Evolutionary conservation across 1,140 invertebrate species (phyloP).

Genomic region (Campoletis sonorensis): DNA sequence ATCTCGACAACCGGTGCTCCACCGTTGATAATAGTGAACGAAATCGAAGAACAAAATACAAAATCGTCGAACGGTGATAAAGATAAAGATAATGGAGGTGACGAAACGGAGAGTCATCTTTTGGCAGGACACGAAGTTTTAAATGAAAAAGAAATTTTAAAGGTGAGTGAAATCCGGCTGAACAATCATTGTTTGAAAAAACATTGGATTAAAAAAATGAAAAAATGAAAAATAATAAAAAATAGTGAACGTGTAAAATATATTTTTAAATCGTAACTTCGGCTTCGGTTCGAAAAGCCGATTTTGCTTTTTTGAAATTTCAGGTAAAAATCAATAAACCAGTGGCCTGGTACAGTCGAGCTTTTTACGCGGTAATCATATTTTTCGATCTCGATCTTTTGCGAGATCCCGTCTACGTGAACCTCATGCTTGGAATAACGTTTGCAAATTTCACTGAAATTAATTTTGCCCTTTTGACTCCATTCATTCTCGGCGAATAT

Average conservation of each 20-base stretch:
- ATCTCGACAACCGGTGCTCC: constrained; percentile 29
- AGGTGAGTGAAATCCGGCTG: constrained; percentile 48
- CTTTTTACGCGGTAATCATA: constrained; percentile 73
- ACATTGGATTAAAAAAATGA: not conserved
- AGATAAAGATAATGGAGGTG: constrained; percentile 27
- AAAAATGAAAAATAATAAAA: constrained; percentile 4
- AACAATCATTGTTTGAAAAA: no score
- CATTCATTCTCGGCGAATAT: constrained; percentile 82
- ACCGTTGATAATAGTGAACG: constrained; percentile 48
- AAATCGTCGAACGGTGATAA: not conserved
- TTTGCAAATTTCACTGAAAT: constrained; percentile 83
- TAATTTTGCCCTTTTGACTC: constrained; percentile 83
- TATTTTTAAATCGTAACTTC: not conserved
- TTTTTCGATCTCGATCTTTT: constrained; percentile 83
- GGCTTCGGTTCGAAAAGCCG: constrained; percentile 25
- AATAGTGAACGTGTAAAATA: not conserved
- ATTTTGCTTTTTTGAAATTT: constrained; percentile 1
- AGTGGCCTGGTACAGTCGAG: constrained; percentile 2
- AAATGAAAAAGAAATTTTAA: constrained; percentile 25
- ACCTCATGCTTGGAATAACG: constrained; percentile 82
- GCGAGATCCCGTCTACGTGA: constrained; percentile 81
- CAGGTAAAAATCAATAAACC: not conserved
- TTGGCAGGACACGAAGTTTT: constrained; percentile 5
- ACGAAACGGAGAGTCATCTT: not conserved
- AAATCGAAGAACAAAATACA: constrained; percentile 25